Evolutionary conservation across 2,888 invertebrate genomes (phyloP).

Genomic region (Meliscaeva auricollis): DNA sequence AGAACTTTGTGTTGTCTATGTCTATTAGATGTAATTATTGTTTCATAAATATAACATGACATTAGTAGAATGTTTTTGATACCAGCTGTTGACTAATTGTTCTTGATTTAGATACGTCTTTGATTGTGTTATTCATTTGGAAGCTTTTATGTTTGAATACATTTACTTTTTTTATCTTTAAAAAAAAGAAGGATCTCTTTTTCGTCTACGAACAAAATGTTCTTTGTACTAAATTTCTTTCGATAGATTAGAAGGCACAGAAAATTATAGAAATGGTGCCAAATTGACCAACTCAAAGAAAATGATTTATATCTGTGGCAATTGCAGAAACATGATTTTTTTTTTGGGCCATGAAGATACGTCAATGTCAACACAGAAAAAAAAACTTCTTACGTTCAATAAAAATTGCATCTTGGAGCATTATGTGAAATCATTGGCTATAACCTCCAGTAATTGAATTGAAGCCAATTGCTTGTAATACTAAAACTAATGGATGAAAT

Average conservation of each 20-base stretch:
- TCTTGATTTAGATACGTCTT: not conserved
- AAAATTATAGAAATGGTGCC: constrained; percentile 1
- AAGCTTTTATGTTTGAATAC: not conserved
- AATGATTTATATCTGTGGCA: not conserved
- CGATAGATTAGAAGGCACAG: not conserved
- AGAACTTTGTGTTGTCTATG: not conserved
- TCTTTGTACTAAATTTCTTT: too few species aligned
- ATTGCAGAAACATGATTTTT: not conserved
- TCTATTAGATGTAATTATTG: not conserved
- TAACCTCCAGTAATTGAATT: constrained; percentile 3
- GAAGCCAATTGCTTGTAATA: not conserved
- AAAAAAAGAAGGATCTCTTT: too few species aligned
- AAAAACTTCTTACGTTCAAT: not conserved
- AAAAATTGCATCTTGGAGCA: not conserved
- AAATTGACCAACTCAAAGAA: not conserved
- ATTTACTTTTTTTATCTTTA: too few species aligned
- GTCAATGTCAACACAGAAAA: not conserved
- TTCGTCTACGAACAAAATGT: too few species aligned
- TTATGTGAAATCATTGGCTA: not conserved
- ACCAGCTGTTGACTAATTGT: not conserved
- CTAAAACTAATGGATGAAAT: not conserved
- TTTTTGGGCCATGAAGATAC: not conserved
- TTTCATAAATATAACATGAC: not conserved
- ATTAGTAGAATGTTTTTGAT: constrained; percentile 1
- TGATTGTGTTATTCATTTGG: not conserved